Base-by-base conservation (phyloP, 2,797 vertebrate species). In the Buphagus erythrorhynchus region DNA sequence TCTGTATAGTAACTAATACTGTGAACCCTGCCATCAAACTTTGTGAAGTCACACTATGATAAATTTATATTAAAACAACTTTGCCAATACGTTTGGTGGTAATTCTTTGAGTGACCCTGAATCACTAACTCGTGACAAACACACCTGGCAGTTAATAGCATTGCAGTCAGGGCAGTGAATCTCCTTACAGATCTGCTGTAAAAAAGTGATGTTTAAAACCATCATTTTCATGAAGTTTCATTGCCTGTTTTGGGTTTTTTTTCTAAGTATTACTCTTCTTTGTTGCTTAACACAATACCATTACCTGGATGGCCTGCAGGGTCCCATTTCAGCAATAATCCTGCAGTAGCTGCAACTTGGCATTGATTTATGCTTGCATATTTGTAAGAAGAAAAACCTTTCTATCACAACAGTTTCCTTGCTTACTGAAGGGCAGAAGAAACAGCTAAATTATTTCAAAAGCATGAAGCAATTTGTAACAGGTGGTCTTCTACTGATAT, bases 361-460 rank as follows among this genome's bases (percentile, higher is more conserved):
- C 95, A 90, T 58, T 96, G 94, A 97, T 97, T 95, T 94, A 93
- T 93, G 73, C 19, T 89, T 71, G 79, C 35, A 46, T 91, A 90
- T 96, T 88, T 88, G 35, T 38, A 71, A 85, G 65, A 82, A 42
- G 89, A 72, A 80, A 96, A 94, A 80, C 65, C 87, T 80, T 80
- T 82, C 81, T 61, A 65, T 91, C 1, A 6, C 55, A 93, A 62
- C 82, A 58, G 13, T 58, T 93, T 71, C 40, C 42, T 77, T 82
- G 67, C 88, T 93, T 88, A 92, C 85, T 58, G 45, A 96, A 96
- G 75, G 83, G 80, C 46, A 90, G 54, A 52, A 86, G 82, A 91
- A 88, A 0, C 24, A 83, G 66, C 57, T 66, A 65, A 95, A 91
- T 88, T 61, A 59, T 74, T 92, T 93, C 81, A 54, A 94, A 96